Base-by-base conservation (phyloP, 2,113 vertebrate species). In the Gnathonemus longibarbis region DNA sequence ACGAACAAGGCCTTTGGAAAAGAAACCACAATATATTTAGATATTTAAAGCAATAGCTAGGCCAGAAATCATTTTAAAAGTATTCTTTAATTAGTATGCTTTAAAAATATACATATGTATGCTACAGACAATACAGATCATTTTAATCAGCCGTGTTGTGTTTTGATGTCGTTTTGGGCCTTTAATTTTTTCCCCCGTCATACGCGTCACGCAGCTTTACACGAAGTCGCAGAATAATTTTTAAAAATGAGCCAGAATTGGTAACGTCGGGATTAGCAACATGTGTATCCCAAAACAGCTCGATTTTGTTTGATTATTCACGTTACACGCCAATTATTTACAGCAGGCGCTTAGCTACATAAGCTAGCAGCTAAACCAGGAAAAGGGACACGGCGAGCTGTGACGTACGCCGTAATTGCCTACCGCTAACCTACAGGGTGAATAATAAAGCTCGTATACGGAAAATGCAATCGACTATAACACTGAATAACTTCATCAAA, bases 371-470 rank as follows among this genome's bases (percentile, higher is more conserved):
- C 24, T n/a, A 17, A 80, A 42, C 74, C 39, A 50, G 35, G 49
- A 53, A 84, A 83, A 89, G 77, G 77, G 50, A 48, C 42, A 27
- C 45, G 52, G 17, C 35, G 50, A 84, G 80, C 19, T 62, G 89
- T 89, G 89, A 89, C 89, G 89, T 89, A 89, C 80, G 39, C 39
- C 39, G 39, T 84, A 85, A 58, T 83, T 52, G 27, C 88, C 53
- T 62, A 42, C 87, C 13, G 53, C 39, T 58, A 21, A 0, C 31
- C 74, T 17, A 80, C n/a, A 39, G 24, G 39, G 3, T 3, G 45
- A 48, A 10, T 88, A 62, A 62, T 87, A 53, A 88, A 24, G 53
- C 19, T 53, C 87, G 45, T 2, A 87, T 87, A 87, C 19, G 50
- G 31, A 42, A 88, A 62, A 58, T 46, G 15, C 9, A 62, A 58